These are phyloP conservation scores for Eremophila alpestris DNA, from an alignment of 2,797 vertebrate species.

Conservation along the genomic window DNA sequence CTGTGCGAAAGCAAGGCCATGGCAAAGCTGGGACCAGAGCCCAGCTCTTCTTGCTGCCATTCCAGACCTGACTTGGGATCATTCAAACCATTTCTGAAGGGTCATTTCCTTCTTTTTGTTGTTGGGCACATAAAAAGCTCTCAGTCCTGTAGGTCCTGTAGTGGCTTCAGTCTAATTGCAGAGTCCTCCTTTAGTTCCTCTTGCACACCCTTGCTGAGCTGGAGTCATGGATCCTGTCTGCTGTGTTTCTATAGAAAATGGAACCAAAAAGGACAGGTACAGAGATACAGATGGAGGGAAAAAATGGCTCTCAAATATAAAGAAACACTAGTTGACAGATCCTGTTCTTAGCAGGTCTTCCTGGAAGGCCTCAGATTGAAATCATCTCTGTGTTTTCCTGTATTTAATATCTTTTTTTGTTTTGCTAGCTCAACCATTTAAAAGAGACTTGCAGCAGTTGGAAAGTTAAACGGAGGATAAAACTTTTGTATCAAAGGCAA, in stretches of 20 bases:
- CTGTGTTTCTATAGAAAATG: neutral
- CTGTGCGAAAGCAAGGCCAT: neutral
- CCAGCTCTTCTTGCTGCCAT: neutral
- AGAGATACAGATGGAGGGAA: neutral
- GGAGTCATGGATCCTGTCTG: neutral
- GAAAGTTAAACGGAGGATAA: neutral
- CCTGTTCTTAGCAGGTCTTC: neutral
- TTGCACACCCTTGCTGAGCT: neutral
- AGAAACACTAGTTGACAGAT: neutral
- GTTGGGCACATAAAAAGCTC: neutral
- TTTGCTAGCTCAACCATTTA: neutral
- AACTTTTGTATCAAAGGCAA: neutral
- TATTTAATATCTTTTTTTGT: fast-evolving
- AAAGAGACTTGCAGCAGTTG: neutral
- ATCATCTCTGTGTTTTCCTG: neutral
- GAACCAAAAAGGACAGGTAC: neutral
- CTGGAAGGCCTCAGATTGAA: neutral
- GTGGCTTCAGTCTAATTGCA: neutral
- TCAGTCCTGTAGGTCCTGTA: neutral
- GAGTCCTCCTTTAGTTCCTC: neutral
- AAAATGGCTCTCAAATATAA: neutral
- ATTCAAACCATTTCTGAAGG: neutral
- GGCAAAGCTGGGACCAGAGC: neutral
- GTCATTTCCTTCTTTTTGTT: neutral
- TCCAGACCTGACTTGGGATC: neutral